Evolutionary conservation across 35 echinoderm and acorn worm species (phyloP).

Genomic region (Amphiura filiformis): DNA sequence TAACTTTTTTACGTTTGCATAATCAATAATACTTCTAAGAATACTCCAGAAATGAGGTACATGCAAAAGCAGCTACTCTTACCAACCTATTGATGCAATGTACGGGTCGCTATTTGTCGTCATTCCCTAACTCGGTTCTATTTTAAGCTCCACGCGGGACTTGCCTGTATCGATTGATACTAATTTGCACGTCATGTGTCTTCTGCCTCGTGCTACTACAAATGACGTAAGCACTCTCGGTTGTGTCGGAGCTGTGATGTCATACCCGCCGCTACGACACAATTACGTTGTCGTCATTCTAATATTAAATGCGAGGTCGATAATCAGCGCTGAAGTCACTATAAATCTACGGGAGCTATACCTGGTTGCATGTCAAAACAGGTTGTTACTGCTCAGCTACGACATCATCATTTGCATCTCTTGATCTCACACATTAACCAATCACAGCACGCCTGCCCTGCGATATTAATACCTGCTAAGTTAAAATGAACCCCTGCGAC

Average conservation of each 20-base stretch:
- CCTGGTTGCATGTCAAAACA: neutral
- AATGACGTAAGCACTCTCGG: constrained; percentile 1
- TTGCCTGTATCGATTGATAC: neutral
- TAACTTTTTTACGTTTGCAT: neutral
- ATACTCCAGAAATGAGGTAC: neutral
- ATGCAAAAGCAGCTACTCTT: neutral
- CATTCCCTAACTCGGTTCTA: neutral
- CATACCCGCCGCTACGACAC: constrained; percentile 4
- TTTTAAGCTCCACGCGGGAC: constrained; percentile 12
- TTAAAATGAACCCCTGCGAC: neutral
- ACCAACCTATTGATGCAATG: neutral
- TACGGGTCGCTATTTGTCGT: neutral
- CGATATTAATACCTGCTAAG: neutral
- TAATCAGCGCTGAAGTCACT: neutral
- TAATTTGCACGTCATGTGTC: constrained; percentile 4
- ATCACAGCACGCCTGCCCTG: neutral
- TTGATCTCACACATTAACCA: neutral
- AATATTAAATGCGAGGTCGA: constrained; percentile 11
- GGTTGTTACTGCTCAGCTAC: neutral
- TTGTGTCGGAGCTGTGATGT: neutral
- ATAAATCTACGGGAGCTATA: neutral
- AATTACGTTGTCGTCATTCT: constrained; percentile 6
- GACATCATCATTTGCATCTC: neutral
- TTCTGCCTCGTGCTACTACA: neutral
- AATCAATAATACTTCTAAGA: constrained; percentile 9